These are phyloP conservation scores for Parthenolecanium corni DNA, from an alignment of 2,888 invertebrate species.

Conservation along the genomic window DNA sequence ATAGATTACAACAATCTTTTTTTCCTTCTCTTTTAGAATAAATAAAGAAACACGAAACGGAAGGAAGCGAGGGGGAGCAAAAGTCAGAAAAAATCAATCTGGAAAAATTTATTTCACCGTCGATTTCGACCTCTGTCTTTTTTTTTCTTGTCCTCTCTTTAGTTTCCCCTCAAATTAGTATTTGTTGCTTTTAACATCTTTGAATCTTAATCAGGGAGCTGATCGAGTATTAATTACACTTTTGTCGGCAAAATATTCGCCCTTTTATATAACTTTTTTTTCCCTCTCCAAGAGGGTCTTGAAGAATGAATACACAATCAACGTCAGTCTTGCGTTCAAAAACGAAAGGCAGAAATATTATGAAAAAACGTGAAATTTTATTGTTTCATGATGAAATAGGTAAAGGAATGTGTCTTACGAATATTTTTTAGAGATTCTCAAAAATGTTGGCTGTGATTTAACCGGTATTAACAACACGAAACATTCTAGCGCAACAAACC, in stretches of 20 bases:
- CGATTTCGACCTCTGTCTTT: not conserved
- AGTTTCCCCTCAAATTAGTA: conserved; percentile 13
- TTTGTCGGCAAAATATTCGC: not conserved
- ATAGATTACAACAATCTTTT: conserved; percentile 13
- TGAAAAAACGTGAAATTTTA: too few species aligned
- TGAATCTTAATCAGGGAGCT: conserved; percentile 20
- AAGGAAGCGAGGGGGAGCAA: not conserved
- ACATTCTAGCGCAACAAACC: too few species aligned
- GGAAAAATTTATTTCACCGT: conserved; percentile 18
- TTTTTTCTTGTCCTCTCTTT: not conserved
- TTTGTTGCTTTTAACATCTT: conserved; percentile 22
- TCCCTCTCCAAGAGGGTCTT: not conserved
- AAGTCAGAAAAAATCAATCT: conserved; percentile 9
- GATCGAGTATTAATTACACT: conserved; percentile 22
- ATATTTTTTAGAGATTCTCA: too few species aligned
- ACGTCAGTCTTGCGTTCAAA: too few species aligned
- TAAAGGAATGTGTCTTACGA: too few species aligned
- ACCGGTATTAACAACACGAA: too few species aligned
- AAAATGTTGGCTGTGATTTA: too few species aligned
- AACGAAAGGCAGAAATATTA: too few species aligned
- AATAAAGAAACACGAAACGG: not conserved
- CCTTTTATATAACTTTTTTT: not conserved
- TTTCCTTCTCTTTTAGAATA: not conserved
- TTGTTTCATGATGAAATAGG: too few species aligned
- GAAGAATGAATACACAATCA: not conserved